These are phyloP conservation scores for Drosophila colorata DNA, from an alignment of 2,888 invertebrate species.

Conservation along the genomic window DNA sequence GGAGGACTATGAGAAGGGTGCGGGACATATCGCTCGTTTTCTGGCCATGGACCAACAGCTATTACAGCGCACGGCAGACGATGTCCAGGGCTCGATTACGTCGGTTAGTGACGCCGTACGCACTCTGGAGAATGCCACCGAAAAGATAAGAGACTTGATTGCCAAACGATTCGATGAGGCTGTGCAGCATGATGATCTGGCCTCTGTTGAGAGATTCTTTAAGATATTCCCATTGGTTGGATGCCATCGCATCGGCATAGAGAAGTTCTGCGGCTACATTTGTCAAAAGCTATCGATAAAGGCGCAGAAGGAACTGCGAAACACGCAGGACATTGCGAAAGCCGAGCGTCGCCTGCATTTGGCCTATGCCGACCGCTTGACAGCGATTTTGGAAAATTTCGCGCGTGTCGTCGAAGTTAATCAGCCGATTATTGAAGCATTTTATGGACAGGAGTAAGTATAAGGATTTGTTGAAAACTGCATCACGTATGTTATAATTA, in stretches of 20 bases:
- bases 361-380: slow-evolving; percentile 94
- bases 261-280: slow-evolving; percentile 94
- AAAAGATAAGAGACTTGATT: slow-evolving; percentile 87
- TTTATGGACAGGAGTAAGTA: slow-evolving; percentile 88
- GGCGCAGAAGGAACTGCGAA: slow-evolving; percentile 90
- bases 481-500: neutral
- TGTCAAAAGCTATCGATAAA: slow-evolving; percentile 90
- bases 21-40: slow-evolving; percentile 97
- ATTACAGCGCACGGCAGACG: slow-evolving; percentile 90
- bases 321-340: slow-evolving; percentile 88
- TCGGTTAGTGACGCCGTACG: slow-evolving; percentile 85
- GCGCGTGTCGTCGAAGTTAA: slow-evolving; percentile 94
- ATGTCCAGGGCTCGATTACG: slow-evolving; percentile 88
- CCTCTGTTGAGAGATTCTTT: slow-evolving; percentile 96
- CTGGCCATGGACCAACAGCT: slow-evolving; percentile 95
- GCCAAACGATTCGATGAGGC: slow-evolving; percentile 95
- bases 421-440: slow-evolving; percentile 95
- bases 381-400: slow-evolving; percentile 93
- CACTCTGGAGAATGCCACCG: slow-evolving; percentile 90
- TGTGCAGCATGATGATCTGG: slow-evolving; percentile 93
- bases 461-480: neutral
- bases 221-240: slow-evolving; percentile 98
- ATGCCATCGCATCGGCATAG: slow-evolving; percentile 95
- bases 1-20: slow-evolving; percentile 98
- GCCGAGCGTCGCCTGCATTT: slow-evolving; percentile 91